These are phyloP conservation scores for Palythoa grandiflora DNA, from an alignment of 92 coral and sea anemone genomes.

Conservation along the genomic window DNA sequence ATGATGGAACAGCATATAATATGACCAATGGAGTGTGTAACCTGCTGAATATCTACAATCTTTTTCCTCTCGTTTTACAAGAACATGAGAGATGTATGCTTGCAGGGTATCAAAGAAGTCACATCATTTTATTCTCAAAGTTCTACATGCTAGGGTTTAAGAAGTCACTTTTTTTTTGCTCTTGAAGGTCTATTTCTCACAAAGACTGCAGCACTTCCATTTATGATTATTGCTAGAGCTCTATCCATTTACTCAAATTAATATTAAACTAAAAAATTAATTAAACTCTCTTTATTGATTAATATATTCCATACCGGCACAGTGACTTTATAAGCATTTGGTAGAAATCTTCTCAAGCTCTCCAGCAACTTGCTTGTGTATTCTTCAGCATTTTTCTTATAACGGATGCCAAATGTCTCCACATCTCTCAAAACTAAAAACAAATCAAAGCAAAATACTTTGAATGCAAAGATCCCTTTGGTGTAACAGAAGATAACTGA, in stretches of 20 bases:
- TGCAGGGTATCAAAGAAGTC: too few relatives aligned
- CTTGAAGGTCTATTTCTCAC: too few relatives aligned
- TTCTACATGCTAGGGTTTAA: too few relatives aligned
- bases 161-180: too few relatives aligned
- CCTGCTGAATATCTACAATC: too few relatives aligned
- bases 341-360: conserved; percentile 62
- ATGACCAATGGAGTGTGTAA: too few relatives aligned
- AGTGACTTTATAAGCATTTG: conserved; percentile 32
- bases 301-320: conserved; percentile 1
- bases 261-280: background rate
- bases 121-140: background rate
- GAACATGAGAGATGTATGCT: too few relatives aligned
- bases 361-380: conserved; percentile 66
- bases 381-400: conserved; percentile 70
- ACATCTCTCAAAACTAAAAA: conserved; percentile 87
- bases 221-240: background rate
- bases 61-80: too few relatives aligned
- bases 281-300: background rate
- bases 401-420: conserved; percentile 83
- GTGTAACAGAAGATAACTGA: too few relatives aligned
- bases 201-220: too few relatives aligned
- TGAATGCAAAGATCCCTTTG: background rate
- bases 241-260: background rate
- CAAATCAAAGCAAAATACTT: background rate
- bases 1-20: too few relatives aligned